A percentile compares a stretch with the other conserved stretches of the same genome.
Conservation (phyloP, 1,140 invertebrate genomes). For the Leptonema lineaticorne region DNA sequence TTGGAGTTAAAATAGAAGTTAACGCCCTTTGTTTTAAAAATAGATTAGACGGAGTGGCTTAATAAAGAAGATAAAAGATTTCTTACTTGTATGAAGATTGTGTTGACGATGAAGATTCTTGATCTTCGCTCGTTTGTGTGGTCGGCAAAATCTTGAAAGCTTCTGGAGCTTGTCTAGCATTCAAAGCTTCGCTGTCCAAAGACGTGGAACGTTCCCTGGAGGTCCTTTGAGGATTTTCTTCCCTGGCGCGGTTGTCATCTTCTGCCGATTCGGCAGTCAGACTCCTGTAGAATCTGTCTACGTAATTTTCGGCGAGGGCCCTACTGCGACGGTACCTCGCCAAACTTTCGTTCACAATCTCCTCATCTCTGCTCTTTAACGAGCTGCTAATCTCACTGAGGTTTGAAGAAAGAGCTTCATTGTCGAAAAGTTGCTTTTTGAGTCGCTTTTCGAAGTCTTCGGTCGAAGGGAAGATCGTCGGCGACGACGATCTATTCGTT, state of each 20-base stretch:
- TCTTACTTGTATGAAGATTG: slow-evolving; percentile 25
- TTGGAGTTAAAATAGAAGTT: too few relatives aligned
- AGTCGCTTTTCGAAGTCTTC: slow-evolving; percentile 34
- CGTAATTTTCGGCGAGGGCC: slow-evolving; percentile 27
- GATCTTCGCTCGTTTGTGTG: background rate
- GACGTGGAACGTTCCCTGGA: slow-evolving; percentile 6
- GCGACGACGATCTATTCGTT: slow-evolving; percentile 21
- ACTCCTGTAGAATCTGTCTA: slow-evolving; percentile 36
- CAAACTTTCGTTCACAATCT: background rate
- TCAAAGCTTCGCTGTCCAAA: slow-evolving; percentile 10
- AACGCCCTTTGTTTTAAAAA: too few relatives aligned
- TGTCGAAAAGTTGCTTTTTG: slow-evolving; percentile 29
- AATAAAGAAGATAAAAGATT: too few relatives aligned
- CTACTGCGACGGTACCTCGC: slow-evolving; percentile 34
- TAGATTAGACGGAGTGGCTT: background rate
- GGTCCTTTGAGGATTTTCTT: background rate
- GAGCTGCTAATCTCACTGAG: slow-evolving; percentile 36
- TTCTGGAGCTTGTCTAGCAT: background rate
- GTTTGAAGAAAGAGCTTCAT: slow-evolving; percentile 31
- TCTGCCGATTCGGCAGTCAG: slow-evolving; percentile 17
- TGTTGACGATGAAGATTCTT: background rate
- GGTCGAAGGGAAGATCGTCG: slow-evolving; percentile 36
- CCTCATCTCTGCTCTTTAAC: slow-evolving; percentile 10
- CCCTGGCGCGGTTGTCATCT: background rate
- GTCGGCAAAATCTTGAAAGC: slow-evolving; percentile 17